phyloP scores from a whole-genome alignment of 2,797 vertebrate genomes.

The Okamejei kenojei region DNA sequence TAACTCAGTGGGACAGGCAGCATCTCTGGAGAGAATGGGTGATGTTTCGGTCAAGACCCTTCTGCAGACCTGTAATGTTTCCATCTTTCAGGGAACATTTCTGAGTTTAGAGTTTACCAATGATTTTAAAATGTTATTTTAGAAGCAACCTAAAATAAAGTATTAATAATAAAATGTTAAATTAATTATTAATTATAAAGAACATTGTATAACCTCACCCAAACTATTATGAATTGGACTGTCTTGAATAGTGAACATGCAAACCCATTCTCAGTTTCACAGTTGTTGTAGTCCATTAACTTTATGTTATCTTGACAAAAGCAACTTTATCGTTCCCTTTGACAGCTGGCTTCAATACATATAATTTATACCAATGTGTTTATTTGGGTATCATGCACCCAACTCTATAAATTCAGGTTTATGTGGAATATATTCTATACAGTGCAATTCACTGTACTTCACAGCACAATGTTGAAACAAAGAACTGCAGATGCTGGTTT shows the following conservation, averaged over 20 bases:
- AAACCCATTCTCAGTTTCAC: neutral
- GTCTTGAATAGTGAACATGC: neutral
- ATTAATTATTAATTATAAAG: neutral
- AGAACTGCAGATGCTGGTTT: too few relatives aligned
- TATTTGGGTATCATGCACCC: neutral
- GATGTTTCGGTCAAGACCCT: too few relatives aligned
- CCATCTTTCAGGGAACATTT: neutral
- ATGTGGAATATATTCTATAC: neutral
- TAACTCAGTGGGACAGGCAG: too few relatives aligned
- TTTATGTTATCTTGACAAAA: neutral
- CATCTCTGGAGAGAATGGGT: too few relatives aligned
- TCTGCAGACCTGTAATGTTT: neutral
- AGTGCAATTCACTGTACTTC: neutral
- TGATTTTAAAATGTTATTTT: neutral
- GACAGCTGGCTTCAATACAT: neutral
- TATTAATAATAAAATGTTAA: neutral
- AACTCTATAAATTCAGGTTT: neutral
- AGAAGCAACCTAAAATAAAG: neutral
- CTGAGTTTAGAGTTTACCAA: neutral
- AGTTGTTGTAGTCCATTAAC: neutral
- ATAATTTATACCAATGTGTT: neutral
- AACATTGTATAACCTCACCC: too few relatives aligned
- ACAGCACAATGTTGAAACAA: neutral
- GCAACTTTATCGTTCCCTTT: neutral
- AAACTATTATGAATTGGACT: neutral